Evolutionary conservation across 2,888 invertebrate species (phyloP), one percentile per base, ranked within the genome.

Genomic region (Melanotus villosus): DNA sequence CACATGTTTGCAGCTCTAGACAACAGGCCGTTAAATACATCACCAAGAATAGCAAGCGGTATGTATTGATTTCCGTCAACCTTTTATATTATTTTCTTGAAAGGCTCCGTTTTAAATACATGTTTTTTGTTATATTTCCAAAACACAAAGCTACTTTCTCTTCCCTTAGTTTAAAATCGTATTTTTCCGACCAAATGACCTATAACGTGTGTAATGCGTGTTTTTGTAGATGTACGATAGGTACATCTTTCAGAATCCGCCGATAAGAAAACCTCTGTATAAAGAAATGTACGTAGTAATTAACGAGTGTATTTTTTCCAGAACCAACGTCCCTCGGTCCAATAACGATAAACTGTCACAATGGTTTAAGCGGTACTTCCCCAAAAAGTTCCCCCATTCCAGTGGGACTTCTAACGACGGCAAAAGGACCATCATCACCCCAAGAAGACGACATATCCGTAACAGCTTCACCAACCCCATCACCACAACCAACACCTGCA

Each of bases 361-460:
- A 85, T 78, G 90, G 91, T 32, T 91, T 92, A 79, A 92, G 91
- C 82, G 92, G 91, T 43, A 91, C 91, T 18, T 91, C 92, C 73
- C 92, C 92, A 0, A 90, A 89, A 76, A 89, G 87, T 50, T 92
- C 92, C 0, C 89, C 89, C 1, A 85, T 80, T 23, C 80, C 81
- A 66, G 78, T 81, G 3, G 84, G 84, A 26, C 79, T 86, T 14
- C 80, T 85, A 19, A 86, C 87, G 52, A 87, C 88, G 45, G 84
- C 85, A 9, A 74, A 80, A 14, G 86, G 87, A n/a, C 88, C 88
- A 1, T 80, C 86, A 62, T 89, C 89, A 9, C 87, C 88, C 1
- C 86, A 82, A 76, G 89, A 89, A 74, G 89, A 89, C 75, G 89
- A 90, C 81, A 90, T 90, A 80, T 90, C 90, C 36, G 90, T 90